Evolutionary conservation across 2,888 invertebrate species (phyloP).

Genomic region (Entomobrya multifasciata): DNA sequence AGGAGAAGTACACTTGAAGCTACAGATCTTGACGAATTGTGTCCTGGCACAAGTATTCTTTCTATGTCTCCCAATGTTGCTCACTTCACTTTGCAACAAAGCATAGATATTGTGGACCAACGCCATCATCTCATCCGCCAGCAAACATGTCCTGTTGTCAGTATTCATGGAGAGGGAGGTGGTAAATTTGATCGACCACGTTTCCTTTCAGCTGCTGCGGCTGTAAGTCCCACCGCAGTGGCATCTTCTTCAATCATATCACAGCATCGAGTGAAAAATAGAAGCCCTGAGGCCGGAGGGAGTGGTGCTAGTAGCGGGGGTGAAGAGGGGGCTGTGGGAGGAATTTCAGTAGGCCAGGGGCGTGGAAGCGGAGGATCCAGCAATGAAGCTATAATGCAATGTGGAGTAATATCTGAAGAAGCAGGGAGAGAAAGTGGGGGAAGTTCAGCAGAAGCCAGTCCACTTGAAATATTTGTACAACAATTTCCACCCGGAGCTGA

Average conservation of each 20-base stretch:
- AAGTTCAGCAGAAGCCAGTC: slow-evolving; percentile 79
- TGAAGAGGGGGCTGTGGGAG: slow-evolving; percentile 53
- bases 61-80: slow-evolving; percentile 79
- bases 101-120: slow-evolving; percentile 79
- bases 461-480: slow-evolving; percentile 79
- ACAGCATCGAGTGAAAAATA: slow-evolving; percentile 77
- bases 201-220: slow-evolving; percentile 79
- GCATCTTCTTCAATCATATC: slow-evolving; percentile 78
- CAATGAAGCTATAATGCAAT: slow-evolving; percentile 77
- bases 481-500: slow-evolving; percentile 79
- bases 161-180: slow-evolving; percentile 77
- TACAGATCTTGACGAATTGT: slow-evolving; percentile 79
- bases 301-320: slow-evolving; percentile 70
- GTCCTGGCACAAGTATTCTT: slow-evolving; percentile 79
- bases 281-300: slow-evolving; percentile 77
- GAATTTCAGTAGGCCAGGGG: slow-evolving; percentile 58
- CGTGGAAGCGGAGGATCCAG: slow-evolving; percentile 78
- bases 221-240: slow-evolving; percentile 78
- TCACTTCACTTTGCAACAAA: slow-evolving; percentile 78
- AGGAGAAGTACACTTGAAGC: slow-evolving; percentile 76
- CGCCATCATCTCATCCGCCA: slow-evolving; percentile 79
- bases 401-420: slow-evolving; percentile 79
- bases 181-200: slow-evolving; percentile 78
- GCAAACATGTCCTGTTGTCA: slow-evolving; percentile 79
- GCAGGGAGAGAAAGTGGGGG: slow-evolving; percentile 77